phyloP scores from a whole-genome alignment of 2,113 vertebrate genomes.

The Tapirus terrestris region DNA sequence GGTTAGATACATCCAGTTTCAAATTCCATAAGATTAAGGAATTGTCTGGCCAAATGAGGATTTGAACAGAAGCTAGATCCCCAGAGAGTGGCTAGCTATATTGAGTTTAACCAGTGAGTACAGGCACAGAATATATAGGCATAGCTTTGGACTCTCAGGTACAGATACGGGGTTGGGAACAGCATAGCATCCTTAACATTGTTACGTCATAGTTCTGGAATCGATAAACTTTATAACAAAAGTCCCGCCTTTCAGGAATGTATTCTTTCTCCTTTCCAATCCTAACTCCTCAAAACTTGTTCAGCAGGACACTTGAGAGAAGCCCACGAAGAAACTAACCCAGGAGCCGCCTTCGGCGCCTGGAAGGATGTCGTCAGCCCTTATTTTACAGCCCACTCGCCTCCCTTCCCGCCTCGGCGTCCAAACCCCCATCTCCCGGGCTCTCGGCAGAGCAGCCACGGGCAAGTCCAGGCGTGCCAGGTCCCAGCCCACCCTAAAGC shows the following conservation, averaged over 20 bases:
- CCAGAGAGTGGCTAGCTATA: background rate
- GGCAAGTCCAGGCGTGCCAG: background rate
- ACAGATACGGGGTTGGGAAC: background rate
- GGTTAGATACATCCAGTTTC: background rate
- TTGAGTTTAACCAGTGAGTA: background rate
- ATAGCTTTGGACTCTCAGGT: background rate
- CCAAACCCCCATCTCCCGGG: background rate
- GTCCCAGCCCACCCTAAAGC: background rate
- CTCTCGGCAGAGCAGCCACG: background rate
- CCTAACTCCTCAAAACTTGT: background rate
- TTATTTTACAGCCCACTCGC: background rate
- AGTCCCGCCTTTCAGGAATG: background rate
- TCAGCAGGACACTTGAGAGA: background rate
- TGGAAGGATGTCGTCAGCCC: background rate
- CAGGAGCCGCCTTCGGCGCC: background rate
- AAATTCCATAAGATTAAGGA: background rate
- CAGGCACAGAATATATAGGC: background rate
- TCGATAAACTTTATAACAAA: background rate
- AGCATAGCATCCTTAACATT: background rate
- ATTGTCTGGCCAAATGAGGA: background rate
- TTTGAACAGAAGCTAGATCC: background rate
- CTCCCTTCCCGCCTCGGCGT: background rate
- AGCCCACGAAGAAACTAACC: background rate
- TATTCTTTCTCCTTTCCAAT: background rate
- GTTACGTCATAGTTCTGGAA: constrained; percentile 34